Conservation (phyloP, 2,113 vertebrate species). For the Tylochromis polylepis region DNA sequence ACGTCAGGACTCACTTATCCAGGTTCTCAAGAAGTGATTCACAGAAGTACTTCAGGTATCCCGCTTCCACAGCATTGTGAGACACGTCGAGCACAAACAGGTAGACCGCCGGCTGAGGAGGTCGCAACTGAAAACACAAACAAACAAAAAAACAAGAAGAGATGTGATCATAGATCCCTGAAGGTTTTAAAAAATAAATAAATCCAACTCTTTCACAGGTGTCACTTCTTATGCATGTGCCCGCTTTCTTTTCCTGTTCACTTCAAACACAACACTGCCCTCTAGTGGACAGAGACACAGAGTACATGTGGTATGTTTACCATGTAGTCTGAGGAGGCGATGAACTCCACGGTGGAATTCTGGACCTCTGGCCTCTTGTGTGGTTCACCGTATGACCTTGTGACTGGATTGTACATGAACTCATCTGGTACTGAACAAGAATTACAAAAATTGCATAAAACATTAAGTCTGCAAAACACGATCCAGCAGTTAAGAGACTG, state of each 20-base stretch:
- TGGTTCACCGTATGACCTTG: conserved; percentile 91
- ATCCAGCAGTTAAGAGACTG: background rate
- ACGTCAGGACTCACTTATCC: conserved; percentile 83
- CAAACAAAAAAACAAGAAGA: background rate
- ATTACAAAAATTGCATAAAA: background rate
- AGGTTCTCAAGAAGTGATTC: conserved; percentile 89
- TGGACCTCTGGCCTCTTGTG: conserved; percentile 96
- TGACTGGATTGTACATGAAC: conserved; percentile 98
- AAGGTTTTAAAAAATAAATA: background rate
- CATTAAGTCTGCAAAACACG: background rate
- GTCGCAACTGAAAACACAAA: conserved; percentile 79
- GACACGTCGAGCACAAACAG: conserved; percentile 96
- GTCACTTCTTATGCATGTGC: background rate
- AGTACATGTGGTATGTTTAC: conserved; percentile 49
- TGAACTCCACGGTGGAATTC: conserved; percentile 96
- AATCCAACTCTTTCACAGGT: background rate
- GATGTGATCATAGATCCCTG: background rate
- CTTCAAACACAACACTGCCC: background rate
- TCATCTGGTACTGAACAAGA: conserved; percentile 87
- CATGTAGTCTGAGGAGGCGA: conserved; percentile 98
- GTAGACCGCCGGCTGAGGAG: conserved; percentile 94
- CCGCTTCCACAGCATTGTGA: conserved; percentile 91
- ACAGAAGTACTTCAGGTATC: conserved; percentile 90
- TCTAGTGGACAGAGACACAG: conserved; percentile 20
- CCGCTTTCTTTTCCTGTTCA: fast-evolving